A percentile compares a stretch with the other conserved stretches of the same genome.
Evolutionary conservation across 2,797 vertebrate genomes (phyloP).

Genomic region (Eleutherodactylus coqui): DNA sequence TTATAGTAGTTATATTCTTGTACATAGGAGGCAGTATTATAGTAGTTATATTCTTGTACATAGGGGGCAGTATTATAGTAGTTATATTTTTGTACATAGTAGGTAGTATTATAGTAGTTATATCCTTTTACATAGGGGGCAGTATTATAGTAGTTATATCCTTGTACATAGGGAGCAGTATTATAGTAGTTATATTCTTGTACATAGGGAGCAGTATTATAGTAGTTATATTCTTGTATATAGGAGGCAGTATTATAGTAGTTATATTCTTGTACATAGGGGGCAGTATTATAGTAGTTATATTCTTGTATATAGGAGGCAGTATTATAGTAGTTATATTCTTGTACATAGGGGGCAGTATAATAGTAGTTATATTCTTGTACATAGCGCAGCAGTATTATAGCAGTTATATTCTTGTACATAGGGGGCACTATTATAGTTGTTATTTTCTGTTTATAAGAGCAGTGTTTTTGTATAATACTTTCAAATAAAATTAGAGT

Average conservation of each 20-base stretch:
- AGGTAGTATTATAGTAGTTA: not conserved
- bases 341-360: not conserved
- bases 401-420: slow-evolving; percentile 1
- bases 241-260: slow-evolving; percentile 7
- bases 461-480: not conserved
- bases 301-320: not conserved
- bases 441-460: not conserved
- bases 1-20: slow-evolving; percentile 11
- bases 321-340: slow-evolving; percentile 4
- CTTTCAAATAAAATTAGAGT: not conserved
- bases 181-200: slow-evolving; percentile 9
- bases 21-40: not conserved
- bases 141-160: slow-evolving; percentile 9
- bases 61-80: slow-evolving; percentile 8
- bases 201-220: not conserved
- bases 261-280: slow-evolving; percentile 15
- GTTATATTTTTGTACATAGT: not conserved
- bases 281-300: not conserved
- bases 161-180: not conserved
- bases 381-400: not conserved
- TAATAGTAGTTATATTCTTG: slow-evolving; percentile 9
- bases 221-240: slow-evolving; percentile 4
- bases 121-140: not conserved
- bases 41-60: slow-evolving; percentile 11
- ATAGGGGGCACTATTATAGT: not conserved